Evolutionary conservation across 35 echinoderm and acorn worm genomes (phyloP).

Genomic region (Patiria miniata): DNA sequence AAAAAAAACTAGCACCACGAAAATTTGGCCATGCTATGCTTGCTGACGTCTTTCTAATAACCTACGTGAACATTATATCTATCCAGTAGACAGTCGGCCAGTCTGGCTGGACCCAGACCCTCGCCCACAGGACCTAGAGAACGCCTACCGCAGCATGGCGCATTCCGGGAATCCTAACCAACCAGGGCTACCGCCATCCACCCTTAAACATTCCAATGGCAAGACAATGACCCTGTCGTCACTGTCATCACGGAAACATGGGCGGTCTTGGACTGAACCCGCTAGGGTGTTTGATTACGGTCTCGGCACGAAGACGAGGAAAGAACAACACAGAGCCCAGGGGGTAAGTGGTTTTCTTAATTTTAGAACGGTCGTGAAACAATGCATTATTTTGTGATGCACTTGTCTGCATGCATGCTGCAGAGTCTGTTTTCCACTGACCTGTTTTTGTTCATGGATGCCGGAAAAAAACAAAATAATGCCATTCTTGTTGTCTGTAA

Average conservation of each 20-base stretch:
- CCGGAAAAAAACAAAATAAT: no score
- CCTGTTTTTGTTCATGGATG: no score
- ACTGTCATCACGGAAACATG: constrained; percentile 29
- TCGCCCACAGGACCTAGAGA: constrained; percentile 55
- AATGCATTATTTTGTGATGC: no score
- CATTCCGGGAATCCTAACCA: constrained; percentile 73
- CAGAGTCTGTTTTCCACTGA: no score
- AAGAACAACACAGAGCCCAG: constrained; percentile 56
- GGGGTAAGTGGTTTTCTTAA: constrained; percentile 26
- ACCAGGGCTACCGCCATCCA: background rate
- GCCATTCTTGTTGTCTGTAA: no score
- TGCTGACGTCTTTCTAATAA: no score
- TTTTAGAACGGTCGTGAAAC: background rate
- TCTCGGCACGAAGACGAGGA: constrained; percentile 51
- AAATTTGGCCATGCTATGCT: no score
- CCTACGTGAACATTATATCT: no score
- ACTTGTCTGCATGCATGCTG: no score
- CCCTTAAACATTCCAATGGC: background rate
- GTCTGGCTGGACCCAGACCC: constrained; percentile 95
- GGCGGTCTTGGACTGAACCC: constrained; percentile 73
- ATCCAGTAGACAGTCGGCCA: constrained; percentile 41
- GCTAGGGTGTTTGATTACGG: constrained; percentile 78
- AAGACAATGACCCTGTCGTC: background rate
- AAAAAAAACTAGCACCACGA: no score
- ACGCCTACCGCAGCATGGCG: constrained; percentile 60